phyloP scores from a whole-genome alignment of 2,888 invertebrate genomes.

The Lepidonotus clava region DNA sequence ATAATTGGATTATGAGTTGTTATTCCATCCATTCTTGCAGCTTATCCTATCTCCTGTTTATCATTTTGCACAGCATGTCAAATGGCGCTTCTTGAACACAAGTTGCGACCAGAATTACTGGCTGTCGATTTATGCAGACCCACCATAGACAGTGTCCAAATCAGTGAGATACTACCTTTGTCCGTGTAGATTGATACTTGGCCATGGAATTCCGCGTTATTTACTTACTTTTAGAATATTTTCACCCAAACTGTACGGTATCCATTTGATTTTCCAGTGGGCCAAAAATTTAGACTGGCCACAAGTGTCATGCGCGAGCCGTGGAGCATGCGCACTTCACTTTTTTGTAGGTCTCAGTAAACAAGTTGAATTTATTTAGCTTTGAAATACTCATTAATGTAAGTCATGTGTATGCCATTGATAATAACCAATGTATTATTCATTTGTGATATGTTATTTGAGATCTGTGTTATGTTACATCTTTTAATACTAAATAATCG shows the following conservation, averaged over 20 bases:
- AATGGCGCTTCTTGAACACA: constrained; percentile 49
- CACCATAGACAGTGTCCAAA: not conserved
- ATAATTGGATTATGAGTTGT: constrained; percentile 48
- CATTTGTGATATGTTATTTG: too few species aligned
- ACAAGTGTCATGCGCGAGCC: constrained; percentile 51
- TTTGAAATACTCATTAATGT: too few species aligned
- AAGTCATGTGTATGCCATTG: too few species aligned
- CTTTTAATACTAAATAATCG: too few species aligned
- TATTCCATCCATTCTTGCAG: constrained; percentile 44
- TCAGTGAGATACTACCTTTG: not conserved
- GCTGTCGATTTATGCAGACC: not conserved
- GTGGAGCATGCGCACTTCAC: not conserved
- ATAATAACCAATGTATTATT: too few species aligned
- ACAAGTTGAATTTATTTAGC: too few species aligned
- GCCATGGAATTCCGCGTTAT: not conserved
- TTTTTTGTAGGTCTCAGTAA: not conserved
- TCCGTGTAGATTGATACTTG: not conserved
- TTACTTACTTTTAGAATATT: not conserved
- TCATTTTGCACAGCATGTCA: constrained; percentile 52
- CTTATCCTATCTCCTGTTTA: constrained; percentile 43
- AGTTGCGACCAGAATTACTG: constrained; percentile 36
- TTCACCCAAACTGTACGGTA: not conserved
- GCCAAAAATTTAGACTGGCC: constrained; percentile 57
- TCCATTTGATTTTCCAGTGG: constrained; percentile 42
- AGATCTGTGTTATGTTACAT: too few species aligned